Evolutionary conservation across 1,140 invertebrate genomes (phyloP).

Genomic region (Calephelis nemesis): DNA sequence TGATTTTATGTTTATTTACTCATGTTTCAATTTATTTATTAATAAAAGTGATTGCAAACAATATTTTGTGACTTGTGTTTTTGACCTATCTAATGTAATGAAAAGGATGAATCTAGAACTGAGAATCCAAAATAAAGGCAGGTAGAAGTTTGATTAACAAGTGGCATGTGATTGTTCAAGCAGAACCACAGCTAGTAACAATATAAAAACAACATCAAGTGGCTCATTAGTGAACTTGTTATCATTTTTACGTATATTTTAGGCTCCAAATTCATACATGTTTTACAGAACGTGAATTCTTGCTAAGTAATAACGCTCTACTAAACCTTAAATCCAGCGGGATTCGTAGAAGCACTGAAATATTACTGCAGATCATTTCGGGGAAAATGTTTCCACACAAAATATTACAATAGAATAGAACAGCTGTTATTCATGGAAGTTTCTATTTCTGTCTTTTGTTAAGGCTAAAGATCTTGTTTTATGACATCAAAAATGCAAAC

Average conservation of each 20-base stretch:
- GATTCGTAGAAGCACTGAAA: constrained; percentile 15
- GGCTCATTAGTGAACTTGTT: constrained; percentile 3
- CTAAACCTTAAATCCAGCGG: constrained; percentile 11
- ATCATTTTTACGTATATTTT: constrained; percentile 5
- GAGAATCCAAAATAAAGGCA: too few species aligned
- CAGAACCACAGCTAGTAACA: too few species aligned
- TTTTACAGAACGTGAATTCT: constrained; percentile 11
- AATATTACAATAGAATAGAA: constrained; percentile 4
- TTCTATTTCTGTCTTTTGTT: too few species aligned
- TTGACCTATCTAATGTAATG: too few species aligned
- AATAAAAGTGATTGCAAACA: too few species aligned
- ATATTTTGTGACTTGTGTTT: too few species aligned
- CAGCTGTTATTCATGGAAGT: background rate
- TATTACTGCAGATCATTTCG: constrained; percentile 16
- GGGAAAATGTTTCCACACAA: constrained; percentile 9
- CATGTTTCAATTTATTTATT: too few species aligned
- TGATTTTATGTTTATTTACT: too few species aligned
- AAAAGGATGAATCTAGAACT: too few species aligned
- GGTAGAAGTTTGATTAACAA: too few species aligned
- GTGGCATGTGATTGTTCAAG: too few species aligned
- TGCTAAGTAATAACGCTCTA: constrained; percentile 10
- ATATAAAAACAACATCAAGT: background rate
- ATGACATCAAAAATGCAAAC: background rate
- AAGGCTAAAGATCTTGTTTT: too few species aligned
- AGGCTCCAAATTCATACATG: background rate